Conservation (phyloP, 92 coral and sea anemone species). For the Porites lobata region DNA sequence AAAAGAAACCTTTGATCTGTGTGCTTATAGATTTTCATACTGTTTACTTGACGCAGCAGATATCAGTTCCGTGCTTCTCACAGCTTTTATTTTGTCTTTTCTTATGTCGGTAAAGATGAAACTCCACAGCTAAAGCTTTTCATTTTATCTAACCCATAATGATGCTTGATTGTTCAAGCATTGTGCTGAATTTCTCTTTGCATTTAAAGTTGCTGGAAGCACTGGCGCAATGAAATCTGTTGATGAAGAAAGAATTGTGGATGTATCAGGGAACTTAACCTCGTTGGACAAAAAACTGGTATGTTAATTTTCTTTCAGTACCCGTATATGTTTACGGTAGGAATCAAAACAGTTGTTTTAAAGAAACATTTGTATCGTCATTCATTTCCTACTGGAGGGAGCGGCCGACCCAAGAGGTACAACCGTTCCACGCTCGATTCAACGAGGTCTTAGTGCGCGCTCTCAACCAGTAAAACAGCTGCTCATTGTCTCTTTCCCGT, state of each 20-base stretch:
- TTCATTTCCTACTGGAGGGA: not conserved
- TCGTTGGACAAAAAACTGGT: slow-evolving; percentile 21
- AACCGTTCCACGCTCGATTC: no score
- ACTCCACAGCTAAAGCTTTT: not conserved
- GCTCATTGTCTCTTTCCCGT: no score
- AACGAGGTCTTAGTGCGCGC: no score
- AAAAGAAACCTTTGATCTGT: no score
- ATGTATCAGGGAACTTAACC: slow-evolving; percentile 10
- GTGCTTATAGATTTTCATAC: no score
- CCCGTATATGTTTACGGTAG: not conserved
- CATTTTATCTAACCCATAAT: not conserved
- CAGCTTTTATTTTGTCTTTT: not conserved
- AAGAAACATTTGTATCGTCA: not conserved
- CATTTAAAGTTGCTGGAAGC: not conserved
- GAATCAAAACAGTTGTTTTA: no score
- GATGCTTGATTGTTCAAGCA: not conserved
- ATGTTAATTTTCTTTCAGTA: not conserved
- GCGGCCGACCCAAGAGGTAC: no score
- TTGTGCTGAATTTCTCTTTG: not conserved
- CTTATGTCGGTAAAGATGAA: no score
- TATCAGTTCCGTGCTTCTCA: no score
- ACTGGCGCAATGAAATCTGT: not conserved
- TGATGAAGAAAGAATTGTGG: not conserved
- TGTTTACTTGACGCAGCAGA: no score
- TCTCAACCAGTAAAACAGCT: no score